Evolutionary conservation across 2,797 vertebrate genomes (phyloP).

Genomic region (Nothura maculosa): DNA sequence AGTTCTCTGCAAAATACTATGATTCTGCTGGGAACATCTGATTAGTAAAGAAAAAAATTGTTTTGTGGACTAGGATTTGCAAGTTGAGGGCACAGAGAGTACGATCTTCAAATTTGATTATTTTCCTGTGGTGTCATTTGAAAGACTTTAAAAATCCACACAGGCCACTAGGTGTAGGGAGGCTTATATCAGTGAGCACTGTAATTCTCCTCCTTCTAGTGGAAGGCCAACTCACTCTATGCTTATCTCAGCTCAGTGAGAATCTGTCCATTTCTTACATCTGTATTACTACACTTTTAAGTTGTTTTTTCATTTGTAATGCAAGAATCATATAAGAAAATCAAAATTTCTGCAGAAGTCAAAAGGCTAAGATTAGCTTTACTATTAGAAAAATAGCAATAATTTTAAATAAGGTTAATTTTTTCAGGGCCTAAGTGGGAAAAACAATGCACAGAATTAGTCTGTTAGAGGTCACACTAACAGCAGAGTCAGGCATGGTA

Average conservation of each 20-base stretch:
- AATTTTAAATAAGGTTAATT: background rate
- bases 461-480: background rate
- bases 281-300: background rate
- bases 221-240: background rate
- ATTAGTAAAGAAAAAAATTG: conserved; percentile 30
- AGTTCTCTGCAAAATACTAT: conserved; percentile 4
- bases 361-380: background rate
- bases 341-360: background rate
- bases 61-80: conserved; percentile 2
- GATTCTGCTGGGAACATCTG: background rate
- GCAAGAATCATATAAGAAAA: background rate
- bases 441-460: background rate
- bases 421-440: background rate
- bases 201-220: background rate
- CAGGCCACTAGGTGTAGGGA: background rate
- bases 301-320: background rate
- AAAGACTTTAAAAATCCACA: background rate
- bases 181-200: background rate
- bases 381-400: background rate
- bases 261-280: background rate
- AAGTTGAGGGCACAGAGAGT: conserved; percentile 13
- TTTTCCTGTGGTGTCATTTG: conserved; percentile 12
- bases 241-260: background rate
- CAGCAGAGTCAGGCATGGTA: background rate
- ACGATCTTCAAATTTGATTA: background rate